Evolutionary conservation across 2,113 vertebrate species (phyloP), one percentile per base, ranked within the genome.

Genomic region (Todiramphus saurophagus): DNA sequence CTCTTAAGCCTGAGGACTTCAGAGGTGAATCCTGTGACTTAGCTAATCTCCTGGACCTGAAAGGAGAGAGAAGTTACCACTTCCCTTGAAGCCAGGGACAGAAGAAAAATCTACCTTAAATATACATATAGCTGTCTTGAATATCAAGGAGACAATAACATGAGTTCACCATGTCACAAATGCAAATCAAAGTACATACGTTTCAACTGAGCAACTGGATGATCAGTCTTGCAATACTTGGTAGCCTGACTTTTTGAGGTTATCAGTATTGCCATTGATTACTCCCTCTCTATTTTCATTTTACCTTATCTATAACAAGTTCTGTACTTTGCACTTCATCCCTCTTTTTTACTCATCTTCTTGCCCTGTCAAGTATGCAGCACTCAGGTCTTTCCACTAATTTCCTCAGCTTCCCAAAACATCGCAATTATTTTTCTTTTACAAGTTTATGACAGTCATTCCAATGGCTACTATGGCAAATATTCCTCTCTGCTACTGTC

Each of bases 171-270:
- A 5, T 8, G 17, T n/a, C 33, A 53, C 28, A 75, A 39, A 25
- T 12, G 50, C 0, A 0, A 64, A 44, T 60, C 51, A 35, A 74
- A 81, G 55, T 10, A 27, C 11, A 13, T 1, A 10, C 17, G 10
- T 55, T 69, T 78, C 56, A 60, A 43, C 17, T 51, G 59, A 74
- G 66, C 44, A 84, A 56, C 16, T 51, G 33, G 39, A 60, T 2
- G 3, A 75, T 53, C 43, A 23, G 28, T 27, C 19, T 75, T 74
- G 33, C 7, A 70, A 2, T 4, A 43, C 7, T 37, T 50, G 33
- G 20, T 18, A 90, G 70, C 46, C 58, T 70, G 1, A 0, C 58
- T n/a, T 59, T 87, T 64, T 51, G 67, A 60, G 58, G 83, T 75
- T 48, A 59, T 18, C 11, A 4, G 21, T 63, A 30, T 31, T 41